phyloP scores from a whole-genome alignment of 2,888 invertebrate genomes.

The Heliconius sara region DNA sequence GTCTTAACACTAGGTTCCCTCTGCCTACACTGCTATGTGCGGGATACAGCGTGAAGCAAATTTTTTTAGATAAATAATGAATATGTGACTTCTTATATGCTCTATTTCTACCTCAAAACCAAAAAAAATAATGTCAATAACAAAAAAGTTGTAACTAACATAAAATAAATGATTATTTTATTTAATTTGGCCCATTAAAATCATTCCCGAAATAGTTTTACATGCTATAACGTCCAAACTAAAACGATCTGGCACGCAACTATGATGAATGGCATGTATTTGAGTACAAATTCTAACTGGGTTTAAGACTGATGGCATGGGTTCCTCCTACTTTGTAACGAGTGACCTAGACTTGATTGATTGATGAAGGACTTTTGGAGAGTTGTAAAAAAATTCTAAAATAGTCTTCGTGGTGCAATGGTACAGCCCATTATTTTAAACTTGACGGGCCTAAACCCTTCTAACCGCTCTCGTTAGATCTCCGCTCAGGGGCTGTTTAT shows the following conservation, averaged over 20 bases:
- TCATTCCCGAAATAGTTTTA: conserved; percentile 17
- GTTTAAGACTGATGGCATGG: conserved; percentile 27
- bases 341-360: conserved; percentile 8
- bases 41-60: too few relatives aligned
- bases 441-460: too few relatives aligned
- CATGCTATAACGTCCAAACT: conserved; percentile 6
- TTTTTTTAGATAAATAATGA: too few relatives aligned
- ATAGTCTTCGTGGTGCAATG: too few relatives aligned
- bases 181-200: conserved; percentile 13
- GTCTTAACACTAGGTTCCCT: too few relatives aligned
- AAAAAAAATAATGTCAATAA: neutral
- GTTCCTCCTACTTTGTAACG: conserved; percentile 18
- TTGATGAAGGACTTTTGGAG: conserved; percentile 7
- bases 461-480: too few relatives aligned
- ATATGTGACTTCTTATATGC: too few relatives aligned
- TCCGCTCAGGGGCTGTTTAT: too few relatives aligned
- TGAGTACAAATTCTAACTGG: conserved; percentile 25
- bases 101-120: neutral
- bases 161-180: conserved; percentile 19
- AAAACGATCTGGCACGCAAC: conserved; percentile 15
- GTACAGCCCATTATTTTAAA: too few relatives aligned
- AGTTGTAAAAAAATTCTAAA: neutral
- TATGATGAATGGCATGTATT: conserved; percentile 26
- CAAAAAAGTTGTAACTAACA: neutral
- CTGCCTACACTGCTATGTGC: too few relatives aligned